phyloP scores from a whole-genome alignment of 2,888 invertebrate species.

The Copidosoma aretas region DNA sequence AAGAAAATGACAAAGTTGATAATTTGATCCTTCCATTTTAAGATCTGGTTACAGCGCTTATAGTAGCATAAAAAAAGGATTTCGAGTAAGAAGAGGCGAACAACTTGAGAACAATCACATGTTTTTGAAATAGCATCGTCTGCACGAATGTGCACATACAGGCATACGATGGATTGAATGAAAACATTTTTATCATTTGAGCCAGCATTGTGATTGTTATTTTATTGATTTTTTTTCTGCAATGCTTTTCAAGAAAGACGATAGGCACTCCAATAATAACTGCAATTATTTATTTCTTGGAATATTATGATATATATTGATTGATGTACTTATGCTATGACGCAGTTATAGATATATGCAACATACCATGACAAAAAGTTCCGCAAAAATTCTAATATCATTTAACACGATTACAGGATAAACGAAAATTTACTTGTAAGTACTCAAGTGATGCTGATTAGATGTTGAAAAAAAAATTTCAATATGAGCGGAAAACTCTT shows the following conservation, averaged over 20 bases:
- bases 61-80: background rate
- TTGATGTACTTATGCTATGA: background rate
- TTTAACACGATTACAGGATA: background rate
- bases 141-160: background rate
- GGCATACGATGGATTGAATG: background rate
- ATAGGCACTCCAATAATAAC: background rate
- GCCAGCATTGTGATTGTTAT: background rate
- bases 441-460: no score
- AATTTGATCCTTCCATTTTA: slow-evolving; percentile 1
- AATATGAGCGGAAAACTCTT: no score
- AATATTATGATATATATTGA: no score
- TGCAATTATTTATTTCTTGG: background rate
- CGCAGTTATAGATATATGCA: background rate
- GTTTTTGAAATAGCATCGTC: slow-evolving; percentile 3
- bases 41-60: slow-evolving; percentile 8
- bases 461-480: no score
- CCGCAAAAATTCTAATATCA: background rate
- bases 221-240: background rate
- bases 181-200: slow-evolving; percentile 11
- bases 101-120: background rate
- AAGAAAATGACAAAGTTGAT: background rate
- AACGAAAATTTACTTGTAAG: background rate
- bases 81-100: background rate
- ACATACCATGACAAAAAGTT: background rate
- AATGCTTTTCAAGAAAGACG: background rate